Conservation (phyloP, 2,797 vertebrate genomes). For the Phoebastria nigripes region DNA sequence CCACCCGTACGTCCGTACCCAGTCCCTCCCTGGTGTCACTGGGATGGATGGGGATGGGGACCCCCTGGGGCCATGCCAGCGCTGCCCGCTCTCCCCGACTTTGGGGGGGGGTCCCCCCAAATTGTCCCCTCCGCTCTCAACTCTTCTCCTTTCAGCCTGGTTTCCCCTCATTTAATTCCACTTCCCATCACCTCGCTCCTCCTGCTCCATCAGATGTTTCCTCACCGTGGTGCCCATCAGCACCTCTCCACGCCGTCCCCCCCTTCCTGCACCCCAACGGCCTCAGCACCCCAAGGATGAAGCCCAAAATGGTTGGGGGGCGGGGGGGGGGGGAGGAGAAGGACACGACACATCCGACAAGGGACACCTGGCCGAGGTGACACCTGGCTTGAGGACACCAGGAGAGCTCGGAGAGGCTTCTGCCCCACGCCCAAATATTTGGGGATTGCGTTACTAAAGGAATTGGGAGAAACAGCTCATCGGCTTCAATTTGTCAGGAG, state of each 20-base stretch:
- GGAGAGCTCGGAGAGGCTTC: neutral
- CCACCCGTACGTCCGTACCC: neutral
- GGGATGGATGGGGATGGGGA: neutral
- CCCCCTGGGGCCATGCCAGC: neutral
- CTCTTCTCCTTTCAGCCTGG: rapidly evolving
- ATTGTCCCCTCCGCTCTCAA: neutral
- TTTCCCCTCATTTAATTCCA: neutral
- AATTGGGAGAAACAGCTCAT: neutral
- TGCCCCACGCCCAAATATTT: rapidly evolving
- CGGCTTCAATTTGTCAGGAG: neutral
- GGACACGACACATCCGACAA: too few relatives aligned
- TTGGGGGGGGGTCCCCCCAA: rapidly evolving
- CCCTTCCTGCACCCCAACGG: too few relatives aligned
- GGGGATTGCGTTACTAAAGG: neutral
- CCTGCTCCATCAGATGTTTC: neutral
- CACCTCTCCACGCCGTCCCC: too few relatives aligned
- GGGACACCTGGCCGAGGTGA: neutral
- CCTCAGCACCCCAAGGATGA: neutral
- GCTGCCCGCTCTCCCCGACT: rapidly evolving
- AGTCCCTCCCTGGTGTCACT: neutral
- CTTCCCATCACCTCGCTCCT: neutral
- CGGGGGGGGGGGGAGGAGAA: too few relatives aligned
- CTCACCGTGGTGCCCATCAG: rapidly evolving
- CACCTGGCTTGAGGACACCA: neutral
- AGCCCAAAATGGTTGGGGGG: neutral